These are phyloP conservation scores for Collichthys lucidus DNA, from an alignment of 2,113 vertebrate genomes.

Conservation along the genomic window DNA sequence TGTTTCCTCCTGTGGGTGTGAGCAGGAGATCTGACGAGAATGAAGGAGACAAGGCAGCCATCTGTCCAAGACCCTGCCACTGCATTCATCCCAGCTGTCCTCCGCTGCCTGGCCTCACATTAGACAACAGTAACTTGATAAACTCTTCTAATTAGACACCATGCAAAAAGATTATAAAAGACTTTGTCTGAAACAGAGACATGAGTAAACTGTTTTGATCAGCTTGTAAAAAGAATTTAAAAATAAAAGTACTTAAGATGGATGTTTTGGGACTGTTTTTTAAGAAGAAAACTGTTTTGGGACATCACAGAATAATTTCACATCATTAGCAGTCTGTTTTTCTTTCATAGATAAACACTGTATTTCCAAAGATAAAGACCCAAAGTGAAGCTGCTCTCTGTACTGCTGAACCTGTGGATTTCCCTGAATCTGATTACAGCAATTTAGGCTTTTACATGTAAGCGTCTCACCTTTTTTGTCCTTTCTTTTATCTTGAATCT, in stretches of 20 bases:
- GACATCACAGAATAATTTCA: background rate
- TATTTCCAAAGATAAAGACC: background rate
- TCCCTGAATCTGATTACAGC: background rate
- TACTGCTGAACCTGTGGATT: background rate
- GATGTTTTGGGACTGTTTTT: conserved; percentile 3
- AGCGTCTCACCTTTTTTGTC: background rate
- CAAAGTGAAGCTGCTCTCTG: background rate
- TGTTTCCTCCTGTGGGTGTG: conserved; percentile 53
- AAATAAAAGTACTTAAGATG: background rate
- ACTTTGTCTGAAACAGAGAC: conserved; percentile 5
- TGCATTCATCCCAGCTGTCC: conserved; percentile 65
- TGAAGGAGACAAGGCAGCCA: conserved; percentile 67
- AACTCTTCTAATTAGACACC: conserved; percentile 37
- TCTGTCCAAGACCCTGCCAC: conserved; percentile 66
- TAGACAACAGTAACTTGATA: conserved; percentile 47
- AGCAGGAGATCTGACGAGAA: conserved; percentile 58
- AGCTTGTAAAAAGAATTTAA: background rate
- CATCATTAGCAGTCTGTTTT: background rate
- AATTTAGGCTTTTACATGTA: background rate
- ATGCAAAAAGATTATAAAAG: background rate
- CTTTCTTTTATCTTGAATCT: background rate
- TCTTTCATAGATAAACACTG: background rate
- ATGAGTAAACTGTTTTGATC: conserved; percentile 11
- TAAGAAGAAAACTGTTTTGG: background rate
- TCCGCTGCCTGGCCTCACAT: conserved; percentile 63